phyloP scores from a whole-genome alignment of 2,113 vertebrate species.

The Dolichotis patagonum region DNA sequence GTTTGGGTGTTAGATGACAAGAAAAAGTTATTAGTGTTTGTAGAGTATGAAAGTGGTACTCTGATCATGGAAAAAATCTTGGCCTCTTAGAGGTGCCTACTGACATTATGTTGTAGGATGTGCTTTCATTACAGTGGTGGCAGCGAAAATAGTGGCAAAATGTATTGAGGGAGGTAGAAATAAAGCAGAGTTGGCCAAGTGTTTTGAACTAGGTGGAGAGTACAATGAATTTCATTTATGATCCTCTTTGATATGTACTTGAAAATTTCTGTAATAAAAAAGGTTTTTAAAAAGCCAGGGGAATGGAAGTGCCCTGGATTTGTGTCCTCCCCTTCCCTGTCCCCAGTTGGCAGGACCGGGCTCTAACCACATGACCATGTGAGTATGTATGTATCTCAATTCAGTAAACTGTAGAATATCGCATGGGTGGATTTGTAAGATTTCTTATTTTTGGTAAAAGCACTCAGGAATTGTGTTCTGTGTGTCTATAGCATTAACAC shows the following conservation, averaged over 20 bases:
- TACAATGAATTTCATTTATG: constrained; percentile 3
- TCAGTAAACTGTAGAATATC: not conserved
- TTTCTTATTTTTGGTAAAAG: not conserved
- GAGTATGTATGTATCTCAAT: not conserved
- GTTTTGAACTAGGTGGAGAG: constrained; percentile 4
- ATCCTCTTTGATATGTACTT: not conserved
- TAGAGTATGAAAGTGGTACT: not conserved
- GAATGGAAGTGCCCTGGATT: not conserved
- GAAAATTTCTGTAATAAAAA: not conserved
- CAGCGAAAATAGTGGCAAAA: not conserved
- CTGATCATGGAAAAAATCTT: constrained; percentile 19
- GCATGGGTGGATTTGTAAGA: not conserved
- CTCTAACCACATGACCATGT: not conserved
- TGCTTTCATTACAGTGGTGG: not conserved
- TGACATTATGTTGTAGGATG: not conserved
- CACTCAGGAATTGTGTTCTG: constrained; percentile 30
- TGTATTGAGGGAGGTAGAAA: not conserved
- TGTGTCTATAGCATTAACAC: constrained; percentile 93
- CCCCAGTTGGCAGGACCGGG: not conserved
- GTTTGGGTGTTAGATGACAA: constrained; percentile 5
- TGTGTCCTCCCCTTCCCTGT: not conserved
- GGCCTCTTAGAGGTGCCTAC: not conserved
- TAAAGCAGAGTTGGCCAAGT: not conserved
- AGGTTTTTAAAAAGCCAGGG: not conserved
- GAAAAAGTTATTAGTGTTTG: constrained; percentile 49